Evolutionary conservation across 2,113 vertebrate genomes (phyloP), one percentile per base, ranked within the genome.

Genomic region (Orcinus orca): DNA sequence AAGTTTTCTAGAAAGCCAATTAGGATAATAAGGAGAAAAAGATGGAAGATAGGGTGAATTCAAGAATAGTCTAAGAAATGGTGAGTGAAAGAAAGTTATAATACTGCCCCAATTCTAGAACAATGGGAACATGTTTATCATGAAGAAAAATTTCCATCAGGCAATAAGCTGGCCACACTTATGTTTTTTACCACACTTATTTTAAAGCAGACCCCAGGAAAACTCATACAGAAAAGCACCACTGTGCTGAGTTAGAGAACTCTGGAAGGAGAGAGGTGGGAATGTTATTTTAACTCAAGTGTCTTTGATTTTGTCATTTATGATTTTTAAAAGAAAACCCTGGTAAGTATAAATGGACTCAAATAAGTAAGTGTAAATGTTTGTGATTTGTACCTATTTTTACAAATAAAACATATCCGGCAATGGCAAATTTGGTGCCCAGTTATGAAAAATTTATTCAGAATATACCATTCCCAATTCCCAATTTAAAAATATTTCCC

Each of bases 361-460:
- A 41, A 67, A 67, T 89, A 47, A 74, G 58, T 89, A 47, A 92
- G 36, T 89, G 55, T 25, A 50, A 85, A 50, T 85, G 44, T 33
- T 58, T 60, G 50, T 44, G 41, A 50, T 17, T 82, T 81, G 47
- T n/a, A 63, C 5, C 36, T 55, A 15, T 17, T 76, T 92, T 88
- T 47, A 18, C 20, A 60, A 58, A 13, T 82, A 38, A 77, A 38
- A 68, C 60, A 76, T 86, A 60, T 5, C 33, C 86, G 67, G 26
- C 25, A 86, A 47, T 90, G 36, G 29, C 15, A 80, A 87, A 80
- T 86, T 41, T 87, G 47, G 26, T 82, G 21, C 26, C 58, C 15
- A 58, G 31, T n/a, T 87, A 87, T 44, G 44, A 90, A 96, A 93
- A 93, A 58, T 58, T 14, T 85, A 33, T 83, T 93, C 20, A 31